Conservation (phyloP, 1,140 invertebrate species). For the Thrips palmi region DNA sequence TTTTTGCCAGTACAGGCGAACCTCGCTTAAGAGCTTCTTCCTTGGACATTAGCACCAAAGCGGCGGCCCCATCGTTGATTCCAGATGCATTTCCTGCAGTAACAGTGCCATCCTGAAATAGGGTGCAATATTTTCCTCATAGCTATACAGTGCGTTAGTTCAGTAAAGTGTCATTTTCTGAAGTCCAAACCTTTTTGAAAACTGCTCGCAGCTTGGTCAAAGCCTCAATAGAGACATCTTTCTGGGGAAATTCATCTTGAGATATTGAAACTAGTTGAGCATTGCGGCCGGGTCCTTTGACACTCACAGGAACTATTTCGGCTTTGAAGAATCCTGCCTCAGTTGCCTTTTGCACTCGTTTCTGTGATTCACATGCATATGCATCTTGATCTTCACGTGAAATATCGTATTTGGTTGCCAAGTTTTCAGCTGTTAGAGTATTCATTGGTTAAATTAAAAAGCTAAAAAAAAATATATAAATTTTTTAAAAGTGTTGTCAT, state of each 20-base stretch:
- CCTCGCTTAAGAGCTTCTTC: constrained; percentile 29
- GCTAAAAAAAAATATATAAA: constrained; percentile 8
- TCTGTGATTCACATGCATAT: constrained; percentile 54
- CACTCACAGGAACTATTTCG: constrained; percentile 46
- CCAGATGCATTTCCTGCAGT: constrained; percentile 66
- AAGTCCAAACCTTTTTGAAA: constrained; percentile 34
- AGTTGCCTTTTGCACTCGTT: constrained; percentile 42
- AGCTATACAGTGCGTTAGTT: neutral
- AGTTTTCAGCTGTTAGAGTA: constrained; percentile 68
- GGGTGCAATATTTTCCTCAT: constrained; percentile 1
- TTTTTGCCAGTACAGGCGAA: constrained; percentile 36
- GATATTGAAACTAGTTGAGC: constrained; percentile 27
- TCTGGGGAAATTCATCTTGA: constrained; percentile 48
- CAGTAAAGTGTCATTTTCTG: neutral
- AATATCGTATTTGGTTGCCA: constrained; percentile 49
- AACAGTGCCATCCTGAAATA: constrained; percentile 36
- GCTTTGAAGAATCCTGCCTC: constrained; percentile 42
- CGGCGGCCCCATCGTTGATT: constrained; percentile 75
- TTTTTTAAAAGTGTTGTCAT: too few species aligned
- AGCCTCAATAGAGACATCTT: constrained; percentile 33
- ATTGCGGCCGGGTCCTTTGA: constrained; percentile 29
- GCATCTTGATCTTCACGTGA: constrained; percentile 55
- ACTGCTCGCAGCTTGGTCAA: constrained; percentile 39
- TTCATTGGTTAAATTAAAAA: too few species aligned
- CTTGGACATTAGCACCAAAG: constrained; percentile 46